These are phyloP conservation scores for Takifugu rubripes DNA, from an alignment of 2,797 vertebrate species.

Conservation along the genomic window DNA sequence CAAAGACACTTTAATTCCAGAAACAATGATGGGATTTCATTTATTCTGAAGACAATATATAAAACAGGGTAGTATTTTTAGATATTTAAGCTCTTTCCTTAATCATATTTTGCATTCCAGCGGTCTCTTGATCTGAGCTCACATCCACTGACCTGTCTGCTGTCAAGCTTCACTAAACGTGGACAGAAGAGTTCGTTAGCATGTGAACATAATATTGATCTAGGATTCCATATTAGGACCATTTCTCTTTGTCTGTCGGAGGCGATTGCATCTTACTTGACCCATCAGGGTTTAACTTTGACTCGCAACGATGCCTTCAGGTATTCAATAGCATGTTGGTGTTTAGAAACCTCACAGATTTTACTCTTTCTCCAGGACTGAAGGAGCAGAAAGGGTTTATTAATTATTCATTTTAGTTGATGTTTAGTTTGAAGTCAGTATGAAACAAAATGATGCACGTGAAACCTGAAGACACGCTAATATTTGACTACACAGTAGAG, in stretches of 20 bases:
- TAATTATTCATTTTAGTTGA: no score
- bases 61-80: constrained; percentile 37
- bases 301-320: no score
- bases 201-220: constrained; percentile 5
- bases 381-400: no score
- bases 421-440: no score
- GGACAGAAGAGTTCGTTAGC: constrained; percentile 7
- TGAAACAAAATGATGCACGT: no score
- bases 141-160: not conserved
- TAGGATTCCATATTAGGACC: constrained; percentile 3
- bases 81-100: constrained; percentile 38
- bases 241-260: not conserved
- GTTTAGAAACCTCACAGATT: no score
- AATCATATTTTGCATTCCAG: constrained; percentile 41
- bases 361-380: no score
- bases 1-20: constrained; percentile 29
- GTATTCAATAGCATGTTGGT: constrained; percentile 2
- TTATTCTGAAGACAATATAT: constrained; percentile 42
- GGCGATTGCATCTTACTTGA: no score
- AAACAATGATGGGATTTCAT: constrained; percentile 48
- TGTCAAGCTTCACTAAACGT: not conserved
- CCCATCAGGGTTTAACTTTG: no score
- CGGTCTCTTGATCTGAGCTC: constrained; percentile 37
- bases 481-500: constrained; percentile 36
- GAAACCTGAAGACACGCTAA: no score